phyloP scores from a whole-genome alignment of 2,113 vertebrate species.

The Panthera uncia region DNA sequence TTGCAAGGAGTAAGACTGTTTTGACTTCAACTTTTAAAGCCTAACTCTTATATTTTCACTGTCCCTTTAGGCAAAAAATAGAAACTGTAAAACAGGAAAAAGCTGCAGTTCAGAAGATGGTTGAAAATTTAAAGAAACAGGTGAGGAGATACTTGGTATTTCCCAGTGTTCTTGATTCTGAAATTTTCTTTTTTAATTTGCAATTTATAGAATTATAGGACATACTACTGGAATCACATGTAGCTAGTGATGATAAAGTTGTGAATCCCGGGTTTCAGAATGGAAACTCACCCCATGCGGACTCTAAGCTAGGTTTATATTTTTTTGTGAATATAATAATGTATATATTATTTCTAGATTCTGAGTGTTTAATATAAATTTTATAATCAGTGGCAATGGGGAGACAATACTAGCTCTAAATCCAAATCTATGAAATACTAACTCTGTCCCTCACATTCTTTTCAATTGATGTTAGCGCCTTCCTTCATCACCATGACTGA shows the following conservation, averaged over 20 bases:
- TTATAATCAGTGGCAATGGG: not conserved
- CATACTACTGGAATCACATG: not conserved
- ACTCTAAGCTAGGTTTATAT: slow-evolving; percentile 1
- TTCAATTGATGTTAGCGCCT: not conserved
- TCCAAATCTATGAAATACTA: not conserved
- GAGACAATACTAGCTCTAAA: not conserved
- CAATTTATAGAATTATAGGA: not conserved
- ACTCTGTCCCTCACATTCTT: not conserved
- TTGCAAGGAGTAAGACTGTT: not conserved
- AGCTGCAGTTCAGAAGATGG: slow-evolving; percentile 86
- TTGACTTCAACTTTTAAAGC: not conserved
- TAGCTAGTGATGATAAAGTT: not conserved
- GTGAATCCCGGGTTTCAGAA: not conserved
- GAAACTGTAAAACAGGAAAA: slow-evolving; percentile 90
- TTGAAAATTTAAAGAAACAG: slow-evolving; percentile 90
- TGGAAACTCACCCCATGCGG: not conserved
- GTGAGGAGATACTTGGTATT: slow-evolving; percentile 77
- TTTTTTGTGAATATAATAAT: not conserved
- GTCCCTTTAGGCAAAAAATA: slow-evolving; percentile 87
- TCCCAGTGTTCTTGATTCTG: not conserved
- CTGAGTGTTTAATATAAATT: not conserved
- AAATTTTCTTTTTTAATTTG: slow-evolving; percentile 23
- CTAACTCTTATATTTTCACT: slow-evolving; percentile 6
- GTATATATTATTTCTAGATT: not conserved
- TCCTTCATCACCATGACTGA: not conserved